Base-by-base conservation (phyloP, 2,888 invertebrate species). In the Adelognathus sp. region DNA sequence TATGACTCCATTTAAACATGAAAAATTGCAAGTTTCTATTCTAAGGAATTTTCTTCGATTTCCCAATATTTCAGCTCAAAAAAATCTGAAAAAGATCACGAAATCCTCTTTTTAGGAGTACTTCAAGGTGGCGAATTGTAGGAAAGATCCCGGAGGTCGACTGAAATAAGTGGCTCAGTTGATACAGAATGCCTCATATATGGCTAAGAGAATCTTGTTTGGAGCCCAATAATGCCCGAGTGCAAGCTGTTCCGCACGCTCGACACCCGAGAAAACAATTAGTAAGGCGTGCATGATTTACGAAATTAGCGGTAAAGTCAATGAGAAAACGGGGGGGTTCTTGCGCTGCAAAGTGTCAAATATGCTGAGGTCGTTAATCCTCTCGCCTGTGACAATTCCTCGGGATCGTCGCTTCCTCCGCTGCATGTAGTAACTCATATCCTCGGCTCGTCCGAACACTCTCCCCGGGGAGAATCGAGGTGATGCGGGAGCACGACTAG, bases 281-380 rank as follows among this genome's bases (percentile, higher is more conserved):
- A 58, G 36, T 33, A 46, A 63, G 9, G 36, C 61, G 71, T 54
- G 66, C 54, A 52, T 54, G 21, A 72, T 36, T 14, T 27, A n/a
- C 3, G 36, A 46, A 70, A 29, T 16, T 16, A 69, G 21, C 41
- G 16, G 14, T 5, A 18, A 11, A 56, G 31, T 18, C 7, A 18
- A 7, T 11, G 46, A 56, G 16, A 27, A 24, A n/a, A n/a, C n/a
- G n/a, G n/a, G 31, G 36, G 14, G 24, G 52, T 7, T 39, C 31
- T 50, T 27, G 7, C 29, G 54, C 63, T 41, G 18, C 14, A 69
- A 39, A 63, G 18, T 69, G 63, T 67, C 61, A 73, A 73, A 77
- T 73, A 73, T 73, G 54, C 9, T 60, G 61, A 33, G 66, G 66
- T 58, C 72, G 46, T 77, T 77, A 44, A 69, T 77, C 56, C 61